Evolutionary conservation across 2,797 vertebrate species (phyloP).

Genomic region (Trematomus bernacchii): DNA sequence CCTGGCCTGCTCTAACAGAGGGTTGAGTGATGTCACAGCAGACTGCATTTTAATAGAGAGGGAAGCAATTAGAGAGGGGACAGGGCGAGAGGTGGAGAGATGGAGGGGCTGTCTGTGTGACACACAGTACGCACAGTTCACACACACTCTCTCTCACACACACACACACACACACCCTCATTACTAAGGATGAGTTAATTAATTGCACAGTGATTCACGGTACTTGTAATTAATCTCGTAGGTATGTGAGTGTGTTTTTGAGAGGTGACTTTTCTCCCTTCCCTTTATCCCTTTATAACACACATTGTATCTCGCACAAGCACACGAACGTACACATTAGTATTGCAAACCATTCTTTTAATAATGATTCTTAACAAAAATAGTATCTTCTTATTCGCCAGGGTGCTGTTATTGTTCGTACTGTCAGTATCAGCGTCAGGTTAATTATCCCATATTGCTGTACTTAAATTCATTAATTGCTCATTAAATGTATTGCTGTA

Average conservation of each 20-base stretch:
- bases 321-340: conserved; percentile 22
- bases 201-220: conserved; percentile 84
- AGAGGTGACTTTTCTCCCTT: conserved; percentile 69
- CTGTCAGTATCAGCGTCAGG: not conserved
- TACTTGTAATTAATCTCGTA: conserved; percentile 84
- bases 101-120: conserved; percentile 79
- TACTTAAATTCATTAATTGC: conserved; percentile 9
- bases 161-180: conserved; percentile 73
- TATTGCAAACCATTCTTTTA: not conserved
- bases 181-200: conserved; percentile 87
- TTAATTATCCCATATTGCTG: conserved; percentile 3
- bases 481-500: conserved; percentile 14
- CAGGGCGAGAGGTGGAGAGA: conserved; percentile 82
- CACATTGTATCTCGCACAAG: conserved; percentile 26
- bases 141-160: conserved; percentile 52
- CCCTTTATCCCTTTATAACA: conserved; percentile 64
- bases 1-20: conserved; percentile 68
- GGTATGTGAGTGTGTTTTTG: conserved; percentile 78
- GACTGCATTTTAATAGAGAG: conserved; percentile 87
- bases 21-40: conserved; percentile 84
- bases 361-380: conserved; percentile 18
- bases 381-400: not conserved
- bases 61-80: conserved; percentile 85
- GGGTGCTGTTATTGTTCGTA: not conserved
- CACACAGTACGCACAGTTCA: conserved; percentile 75